These are phyloP conservation scores for Brachionichthys hirsutus DNA, from an alignment of 2,113 vertebrate species.

Conservation along the genomic window DNA sequence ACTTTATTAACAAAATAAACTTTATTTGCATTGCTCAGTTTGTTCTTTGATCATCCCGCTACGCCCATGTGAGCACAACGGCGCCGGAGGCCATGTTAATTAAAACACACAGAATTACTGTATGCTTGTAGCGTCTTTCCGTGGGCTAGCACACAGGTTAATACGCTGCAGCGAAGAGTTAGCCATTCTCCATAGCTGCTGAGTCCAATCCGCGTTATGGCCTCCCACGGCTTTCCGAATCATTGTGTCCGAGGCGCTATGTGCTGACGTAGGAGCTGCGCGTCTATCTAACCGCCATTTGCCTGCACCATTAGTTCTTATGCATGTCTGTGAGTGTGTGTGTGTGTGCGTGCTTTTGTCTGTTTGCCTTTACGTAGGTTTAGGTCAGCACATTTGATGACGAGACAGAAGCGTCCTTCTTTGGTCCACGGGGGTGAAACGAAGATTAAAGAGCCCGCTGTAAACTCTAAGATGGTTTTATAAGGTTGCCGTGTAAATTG, in stretches of 20 bases:
- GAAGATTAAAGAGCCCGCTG: too few relatives aligned
- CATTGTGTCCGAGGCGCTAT: conserved; percentile 48
- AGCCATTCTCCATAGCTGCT: conserved; percentile 54
- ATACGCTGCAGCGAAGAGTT: conserved; percentile 30
- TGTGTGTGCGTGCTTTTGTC: conserved; percentile 6
- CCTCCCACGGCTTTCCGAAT: conserved; percentile 48
- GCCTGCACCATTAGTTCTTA: conserved; percentile 52
- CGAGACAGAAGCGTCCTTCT: conserved; percentile 9
- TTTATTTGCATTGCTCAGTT: conserved; percentile 6
- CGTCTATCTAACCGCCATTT: conserved; percentile 37
- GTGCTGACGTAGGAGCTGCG: conserved; percentile 50
- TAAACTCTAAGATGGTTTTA: too few relatives aligned
- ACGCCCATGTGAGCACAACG: background rate
- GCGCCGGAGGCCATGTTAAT: conserved; percentile 13
- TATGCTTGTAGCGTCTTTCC: conserved; percentile 19
- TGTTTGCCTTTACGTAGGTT: conserved; percentile 26
- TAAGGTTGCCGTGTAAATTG: too few relatives aligned
- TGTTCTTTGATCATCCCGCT: background rate
- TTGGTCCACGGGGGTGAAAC: background rate
- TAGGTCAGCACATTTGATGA: conserved; percentile 16
- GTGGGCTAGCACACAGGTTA: conserved; percentile 22
- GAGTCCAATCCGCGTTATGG: conserved; percentile 52
- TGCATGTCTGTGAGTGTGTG: conserved; percentile 39
- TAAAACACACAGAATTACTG: conserved; percentile 17
- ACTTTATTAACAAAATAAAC: background rate